A percentile compares a stretch with the other conserved stretches of the same genome.
Evolutionary conservation across 2,113 vertebrate species (phyloP).

Genomic region (Carlito syrichta): DNA sequence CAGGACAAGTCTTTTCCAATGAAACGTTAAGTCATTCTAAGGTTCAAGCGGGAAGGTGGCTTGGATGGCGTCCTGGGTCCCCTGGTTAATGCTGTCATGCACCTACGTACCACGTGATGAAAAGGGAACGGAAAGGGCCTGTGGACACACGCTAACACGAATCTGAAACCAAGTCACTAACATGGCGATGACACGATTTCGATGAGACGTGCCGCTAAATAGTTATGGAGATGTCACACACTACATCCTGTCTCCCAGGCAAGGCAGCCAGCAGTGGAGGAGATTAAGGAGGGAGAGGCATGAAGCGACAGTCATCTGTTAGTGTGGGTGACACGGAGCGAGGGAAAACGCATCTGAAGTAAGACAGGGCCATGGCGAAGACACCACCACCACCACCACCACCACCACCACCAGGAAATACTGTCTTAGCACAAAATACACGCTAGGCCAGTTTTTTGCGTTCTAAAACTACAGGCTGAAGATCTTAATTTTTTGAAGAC

Average conservation of each 20-base stretch:
- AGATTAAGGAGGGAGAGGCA: conserved; percentile 52
- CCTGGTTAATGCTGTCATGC: conserved; percentile 75
- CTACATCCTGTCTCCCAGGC: conserved; percentile 7
- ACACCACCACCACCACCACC: conserved; percentile 65
- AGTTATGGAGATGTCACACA: background rate
- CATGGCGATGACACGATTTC: background rate
- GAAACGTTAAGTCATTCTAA: background rate
- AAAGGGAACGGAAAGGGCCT: conserved; percentile 51
- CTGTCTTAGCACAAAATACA: background rate
- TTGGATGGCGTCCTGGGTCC: background rate
- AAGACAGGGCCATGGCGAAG: conserved; percentile 79
- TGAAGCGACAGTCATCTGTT: conserved; percentile 67
- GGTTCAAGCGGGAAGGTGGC: background rate
- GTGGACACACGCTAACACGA: conserved; percentile 68
- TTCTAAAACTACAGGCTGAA: conserved; percentile 54
- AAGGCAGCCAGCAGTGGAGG: conserved; percentile 22
- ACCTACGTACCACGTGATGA: conserved; percentile 58
- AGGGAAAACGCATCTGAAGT: conserved; percentile 20
- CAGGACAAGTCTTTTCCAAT: conserved; percentile 61
- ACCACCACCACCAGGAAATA: conserved; percentile 67
- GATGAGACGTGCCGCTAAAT: conserved; percentile 43
- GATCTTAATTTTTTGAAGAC: conserved; percentile 37
- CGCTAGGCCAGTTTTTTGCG: conserved; percentile 62
- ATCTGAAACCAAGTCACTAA: conserved; percentile 40
- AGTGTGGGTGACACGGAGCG: conserved; percentile 64